phyloP scores from a whole-genome alignment of 2,113 vertebrate species.

The Sylvietta virens region DNA sequence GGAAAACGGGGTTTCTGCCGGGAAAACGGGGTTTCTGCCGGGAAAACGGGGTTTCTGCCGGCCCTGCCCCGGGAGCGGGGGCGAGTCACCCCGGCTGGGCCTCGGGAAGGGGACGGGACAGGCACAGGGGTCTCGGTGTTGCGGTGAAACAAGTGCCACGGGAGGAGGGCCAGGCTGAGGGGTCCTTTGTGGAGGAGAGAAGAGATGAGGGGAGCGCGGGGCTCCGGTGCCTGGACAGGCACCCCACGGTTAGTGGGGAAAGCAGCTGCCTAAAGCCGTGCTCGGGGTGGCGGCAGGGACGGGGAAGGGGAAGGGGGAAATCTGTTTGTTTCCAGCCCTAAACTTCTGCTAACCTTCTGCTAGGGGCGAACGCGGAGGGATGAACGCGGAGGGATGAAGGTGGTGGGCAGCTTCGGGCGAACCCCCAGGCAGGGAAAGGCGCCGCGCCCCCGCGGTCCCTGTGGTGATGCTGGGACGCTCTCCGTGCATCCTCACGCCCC shows the following conservation, averaged over 20 bases:
- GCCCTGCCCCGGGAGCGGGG: neutral
- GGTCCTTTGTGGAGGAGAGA: neutral
- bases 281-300: neutral
- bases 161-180: neutral
- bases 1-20: neutral
- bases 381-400: rapidly evolving
- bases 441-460: neutral
- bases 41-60: neutral
- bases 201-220: neutral
- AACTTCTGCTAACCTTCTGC: neutral
- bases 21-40: neutral
- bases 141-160: neutral
- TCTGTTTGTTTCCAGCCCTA: neutral
- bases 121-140: neutral
- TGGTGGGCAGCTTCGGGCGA: neutral
- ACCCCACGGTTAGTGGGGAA: rapidly evolving
- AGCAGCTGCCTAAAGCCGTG: neutral
- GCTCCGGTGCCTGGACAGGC: neutral
- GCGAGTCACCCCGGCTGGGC: neutral
- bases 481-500: neutral
- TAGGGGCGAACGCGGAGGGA: neutral
- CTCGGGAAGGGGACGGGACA: neutral
- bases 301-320: neutral
- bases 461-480: neutral
- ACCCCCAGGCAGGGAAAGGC: neutral